Conservation (phyloP, 2,888 invertebrate genomes). For the Drosophila sordidapex region DNA sequence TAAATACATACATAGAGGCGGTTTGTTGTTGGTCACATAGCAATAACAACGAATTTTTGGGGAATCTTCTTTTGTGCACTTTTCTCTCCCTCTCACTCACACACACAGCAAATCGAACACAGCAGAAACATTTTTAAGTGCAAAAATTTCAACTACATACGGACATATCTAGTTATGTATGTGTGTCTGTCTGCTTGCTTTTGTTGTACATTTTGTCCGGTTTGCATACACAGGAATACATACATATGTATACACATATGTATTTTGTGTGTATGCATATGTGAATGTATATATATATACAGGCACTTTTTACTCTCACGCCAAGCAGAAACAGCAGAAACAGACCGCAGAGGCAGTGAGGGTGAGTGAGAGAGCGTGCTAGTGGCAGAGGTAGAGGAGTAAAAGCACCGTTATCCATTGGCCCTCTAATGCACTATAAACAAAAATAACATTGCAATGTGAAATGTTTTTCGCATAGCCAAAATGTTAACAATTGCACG, state of each 20-base stretch:
- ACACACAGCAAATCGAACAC: not conserved
- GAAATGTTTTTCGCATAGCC: not conserved
- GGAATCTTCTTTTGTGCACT: constrained; percentile 2
- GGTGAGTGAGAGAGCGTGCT: not conserved
- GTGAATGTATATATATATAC: not conserved
- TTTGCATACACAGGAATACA: constrained; percentile 6
- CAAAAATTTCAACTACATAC: constrained; percentile 1
- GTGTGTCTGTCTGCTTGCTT: constrained; percentile 5
- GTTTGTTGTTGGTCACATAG: not conserved
- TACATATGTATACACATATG: not conserved
- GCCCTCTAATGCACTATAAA: not conserved
- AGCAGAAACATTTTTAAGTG: not conserved
- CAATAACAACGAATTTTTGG: not conserved
- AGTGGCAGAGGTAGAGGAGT: not conserved
- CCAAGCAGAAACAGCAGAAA: not conserved
- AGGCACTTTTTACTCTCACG: constrained; percentile 23
- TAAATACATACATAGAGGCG: not conserved
- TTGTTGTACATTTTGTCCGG: constrained; percentile 20
- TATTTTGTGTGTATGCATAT: not conserved
- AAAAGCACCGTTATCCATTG: constrained; percentile 9
- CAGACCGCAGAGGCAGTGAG: not conserved
- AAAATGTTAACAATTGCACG: too few species aligned
- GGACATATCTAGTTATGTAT: not conserved
- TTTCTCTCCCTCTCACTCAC: not conserved
- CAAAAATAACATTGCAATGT: not conserved